phyloP scores from a whole-genome alignment of 2,888 invertebrate genomes.

The Brachycybe producta region DNA sequence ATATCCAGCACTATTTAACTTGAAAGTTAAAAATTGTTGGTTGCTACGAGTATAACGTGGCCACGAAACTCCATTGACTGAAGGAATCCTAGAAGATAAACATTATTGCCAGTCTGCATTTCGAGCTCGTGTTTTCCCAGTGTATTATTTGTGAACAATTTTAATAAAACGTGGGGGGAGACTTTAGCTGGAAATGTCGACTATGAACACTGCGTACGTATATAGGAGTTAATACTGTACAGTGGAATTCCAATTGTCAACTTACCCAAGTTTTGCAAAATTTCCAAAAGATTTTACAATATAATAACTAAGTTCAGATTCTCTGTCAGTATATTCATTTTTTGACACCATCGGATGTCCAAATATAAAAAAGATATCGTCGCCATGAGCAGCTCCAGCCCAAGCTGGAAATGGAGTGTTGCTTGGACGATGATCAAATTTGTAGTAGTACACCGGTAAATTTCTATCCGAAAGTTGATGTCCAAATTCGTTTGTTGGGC shows the following conservation, averaged over 20 bases:
- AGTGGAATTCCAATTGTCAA: no score
- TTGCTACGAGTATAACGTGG: constrained; percentile 2
- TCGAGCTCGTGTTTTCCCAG: no score
- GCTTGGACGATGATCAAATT: constrained; percentile 2
- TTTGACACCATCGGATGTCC: background rate
- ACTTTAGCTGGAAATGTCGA: no score
- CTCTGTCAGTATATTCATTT: constrained; percentile 1
- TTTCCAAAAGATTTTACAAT: background rate
- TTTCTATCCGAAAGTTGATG: background rate
- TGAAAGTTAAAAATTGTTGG: no score
- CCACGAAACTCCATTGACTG: constrained; percentile 6
- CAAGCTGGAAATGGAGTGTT: background rate
- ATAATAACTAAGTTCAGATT: background rate
- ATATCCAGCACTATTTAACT: background rate
- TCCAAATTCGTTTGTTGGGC: constrained; percentile 7
- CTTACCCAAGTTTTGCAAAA: constrained; percentile 9
- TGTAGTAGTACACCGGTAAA: constrained; percentile 2
- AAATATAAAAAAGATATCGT: constrained; percentile 7
- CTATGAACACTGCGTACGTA: no score
- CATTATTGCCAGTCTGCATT: no score
- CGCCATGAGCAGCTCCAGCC: constrained; percentile 7
- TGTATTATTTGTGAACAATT: no score
- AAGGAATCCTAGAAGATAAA: constrained; percentile 7
- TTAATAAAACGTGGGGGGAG: no score
- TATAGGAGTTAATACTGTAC: no score